Percentiles rank a stretch among this genome's conserved stretches.
These are phyloP conservation scores for Sarcophaga carnaria DNA, from an alignment of 2,888 invertebrate genomes.

Conservation along the genomic window DNA sequence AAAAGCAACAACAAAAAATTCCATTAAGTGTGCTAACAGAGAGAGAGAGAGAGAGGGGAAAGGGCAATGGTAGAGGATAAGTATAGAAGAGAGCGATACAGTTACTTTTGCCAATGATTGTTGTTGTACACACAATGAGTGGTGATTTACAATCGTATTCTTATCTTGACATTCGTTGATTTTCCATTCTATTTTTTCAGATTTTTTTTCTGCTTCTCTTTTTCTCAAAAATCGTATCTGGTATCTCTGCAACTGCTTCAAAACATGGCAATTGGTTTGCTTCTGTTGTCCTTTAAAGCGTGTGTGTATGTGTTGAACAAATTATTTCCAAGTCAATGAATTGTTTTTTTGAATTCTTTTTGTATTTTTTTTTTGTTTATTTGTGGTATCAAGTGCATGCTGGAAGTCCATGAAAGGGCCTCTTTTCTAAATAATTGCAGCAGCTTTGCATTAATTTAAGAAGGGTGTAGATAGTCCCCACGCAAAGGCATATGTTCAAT, in stretches of 20 bases:
- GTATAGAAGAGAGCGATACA: too few species aligned
- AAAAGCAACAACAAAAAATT: background rate
- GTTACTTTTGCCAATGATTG: constrained; percentile 17
- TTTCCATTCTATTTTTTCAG: background rate
- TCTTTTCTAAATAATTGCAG: too few species aligned
- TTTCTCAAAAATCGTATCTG: background rate
- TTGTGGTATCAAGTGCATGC: too few species aligned
- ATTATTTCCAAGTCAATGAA: constrained; percentile 67
- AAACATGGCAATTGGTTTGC: too few species aligned
- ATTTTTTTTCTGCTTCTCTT: too few species aligned
- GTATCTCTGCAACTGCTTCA: background rate
- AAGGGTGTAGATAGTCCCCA: too few species aligned
- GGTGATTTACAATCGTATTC: constrained; percentile 55
- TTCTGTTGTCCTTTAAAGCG: background rate
- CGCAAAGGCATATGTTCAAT: too few species aligned
- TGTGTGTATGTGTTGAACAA: constrained; percentile 43
- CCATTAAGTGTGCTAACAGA: constrained; percentile 35
- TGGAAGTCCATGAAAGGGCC: background rate
- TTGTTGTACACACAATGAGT: constrained; percentile 61
- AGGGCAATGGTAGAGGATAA: too few species aligned
- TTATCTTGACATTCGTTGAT: constrained; percentile 29
- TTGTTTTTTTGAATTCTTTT: constrained; percentile 5
- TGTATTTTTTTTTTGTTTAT: background rate
- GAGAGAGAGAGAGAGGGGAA: background rate
- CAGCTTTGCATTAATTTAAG: too few species aligned